Percentiles rank a stretch among this genome's conserved stretches.
phyloP scores from a whole-genome alignment of 2,113 vertebrate genomes.

The Xenus cinereus region DNA sequence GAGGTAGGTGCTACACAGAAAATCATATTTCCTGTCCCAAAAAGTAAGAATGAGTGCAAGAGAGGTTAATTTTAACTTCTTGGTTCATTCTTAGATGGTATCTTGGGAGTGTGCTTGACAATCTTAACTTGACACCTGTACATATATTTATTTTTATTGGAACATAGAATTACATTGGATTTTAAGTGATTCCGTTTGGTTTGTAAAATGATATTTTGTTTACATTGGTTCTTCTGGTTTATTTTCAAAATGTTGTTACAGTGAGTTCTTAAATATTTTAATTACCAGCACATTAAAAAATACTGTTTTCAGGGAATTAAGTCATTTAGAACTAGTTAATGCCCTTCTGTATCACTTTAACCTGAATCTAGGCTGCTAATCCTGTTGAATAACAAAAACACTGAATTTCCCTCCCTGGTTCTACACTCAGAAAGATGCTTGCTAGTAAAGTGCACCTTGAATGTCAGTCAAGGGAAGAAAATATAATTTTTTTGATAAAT shows the following conservation, averaged over 20 bases:
- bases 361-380: slow-evolving; percentile 54
- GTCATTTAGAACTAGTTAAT: slow-evolving; percentile 48
- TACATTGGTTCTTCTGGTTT: slow-evolving; percentile 40
- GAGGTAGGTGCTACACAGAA: background rate
- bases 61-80: slow-evolving; percentile 44
- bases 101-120: slow-evolving; percentile 17
- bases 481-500: background rate
- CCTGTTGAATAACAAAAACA: slow-evolving; percentile 64
- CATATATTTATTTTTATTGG: slow-evolving; percentile 59
- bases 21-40: background rate
- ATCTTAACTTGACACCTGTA: slow-evolving; percentile 53
- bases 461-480: slow-evolving; percentile 2
- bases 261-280: slow-evolving; percentile 62
- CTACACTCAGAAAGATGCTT: background rate
- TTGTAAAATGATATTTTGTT: slow-evolving; percentile 64
- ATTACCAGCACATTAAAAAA: slow-evolving; percentile 61
- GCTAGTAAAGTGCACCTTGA: background rate
- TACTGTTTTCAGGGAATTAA: slow-evolving; percentile 61
- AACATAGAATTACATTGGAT: slow-evolving; percentile 34
- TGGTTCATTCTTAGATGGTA: slow-evolving; percentile 8
- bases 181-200: slow-evolving; percentile 45
- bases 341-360: slow-evolving; percentile 47
- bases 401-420: slow-evolving; percentile 15
- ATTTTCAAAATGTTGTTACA: slow-evolving; percentile 63
- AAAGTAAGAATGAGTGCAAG: background rate